These are phyloP conservation scores for Muntiacus reevesi DNA, from an alignment of 2,113 vertebrate species.

Conservation along the genomic window DNA sequence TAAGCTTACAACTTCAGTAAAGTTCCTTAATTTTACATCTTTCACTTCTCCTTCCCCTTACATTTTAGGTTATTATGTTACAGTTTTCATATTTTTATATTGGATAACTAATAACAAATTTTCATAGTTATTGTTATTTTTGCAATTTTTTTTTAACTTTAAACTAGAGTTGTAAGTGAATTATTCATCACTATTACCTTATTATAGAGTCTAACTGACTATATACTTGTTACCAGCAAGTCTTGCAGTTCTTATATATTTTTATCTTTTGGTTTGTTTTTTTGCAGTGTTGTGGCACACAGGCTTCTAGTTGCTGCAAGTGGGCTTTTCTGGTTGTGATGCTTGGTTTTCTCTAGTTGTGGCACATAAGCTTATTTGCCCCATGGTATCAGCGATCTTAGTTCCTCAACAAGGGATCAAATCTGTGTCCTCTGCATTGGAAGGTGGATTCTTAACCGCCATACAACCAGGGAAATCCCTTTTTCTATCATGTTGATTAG, in stretches of 20 bases:
- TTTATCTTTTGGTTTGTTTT: not conserved
- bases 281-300: not conserved
- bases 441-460: not conserved
- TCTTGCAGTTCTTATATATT: not conserved
- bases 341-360: not conserved
- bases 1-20: not conserved
- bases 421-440: not conserved
- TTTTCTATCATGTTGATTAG: not conserved
- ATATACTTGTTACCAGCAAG: not conserved
- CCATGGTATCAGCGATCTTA: not conserved
- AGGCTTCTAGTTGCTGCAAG: not conserved
- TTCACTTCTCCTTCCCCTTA: not conserved
- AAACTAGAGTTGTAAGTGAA: not conserved
- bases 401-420: not conserved
- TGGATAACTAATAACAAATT: not conserved
- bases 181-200: not conserved
- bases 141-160: not conserved
- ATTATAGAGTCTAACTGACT: not conserved
- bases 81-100: not conserved
- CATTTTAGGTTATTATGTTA: not conserved
- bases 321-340: not conserved
- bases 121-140: not conserved
- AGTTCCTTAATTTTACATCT: not conserved
- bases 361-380: not conserved
- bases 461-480: not conserved